Evolutionary conservation across 2,113 vertebrate genomes (phyloP).

Genomic region (Phylloscopus whistleri): DNA sequence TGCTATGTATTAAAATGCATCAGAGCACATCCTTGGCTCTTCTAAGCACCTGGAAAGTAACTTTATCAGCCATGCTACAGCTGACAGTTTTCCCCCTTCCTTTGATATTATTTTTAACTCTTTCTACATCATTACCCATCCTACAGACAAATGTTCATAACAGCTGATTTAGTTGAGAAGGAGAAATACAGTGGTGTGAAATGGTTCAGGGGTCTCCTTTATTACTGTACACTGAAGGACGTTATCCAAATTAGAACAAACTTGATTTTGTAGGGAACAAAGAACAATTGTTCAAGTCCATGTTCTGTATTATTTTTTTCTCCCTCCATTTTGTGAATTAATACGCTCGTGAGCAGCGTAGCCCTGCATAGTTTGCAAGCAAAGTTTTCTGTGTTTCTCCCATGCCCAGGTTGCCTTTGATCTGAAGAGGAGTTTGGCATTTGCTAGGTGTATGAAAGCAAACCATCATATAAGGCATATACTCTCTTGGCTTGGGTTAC

Average conservation of each 20-base stretch:
- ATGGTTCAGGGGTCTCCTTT: neutral
- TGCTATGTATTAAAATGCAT: slow-evolving; percentile 21
- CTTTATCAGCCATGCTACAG: slow-evolving; percentile 25
- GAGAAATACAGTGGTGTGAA: neutral
- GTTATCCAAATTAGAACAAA: neutral
- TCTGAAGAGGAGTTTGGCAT: neutral
- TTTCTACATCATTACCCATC: slow-evolving; percentile 6
- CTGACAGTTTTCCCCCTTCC: neutral
- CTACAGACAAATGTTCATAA: neutral
- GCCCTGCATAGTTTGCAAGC: neutral
- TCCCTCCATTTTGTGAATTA: neutral
- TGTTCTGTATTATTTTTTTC: neutral
- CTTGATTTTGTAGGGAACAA: neutral
- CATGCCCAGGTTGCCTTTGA: neutral
- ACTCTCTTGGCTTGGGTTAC: neutral
- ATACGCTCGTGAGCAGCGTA: neutral
- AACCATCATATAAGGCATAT: neutral
- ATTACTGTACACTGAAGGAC: neutral
- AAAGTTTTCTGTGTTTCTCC: neutral
- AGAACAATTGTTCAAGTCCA: neutral
- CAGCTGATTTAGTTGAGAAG: neutral
- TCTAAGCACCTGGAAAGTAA: slow-evolving; percentile 6
- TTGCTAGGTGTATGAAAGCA: neutral
- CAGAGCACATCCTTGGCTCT: neutral
- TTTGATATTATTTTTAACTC: slow-evolving; percentile 8